Base-by-base conservation (phyloP, 2,113 vertebrate species). In the Misgurnus anguillicaudatus region DNA sequence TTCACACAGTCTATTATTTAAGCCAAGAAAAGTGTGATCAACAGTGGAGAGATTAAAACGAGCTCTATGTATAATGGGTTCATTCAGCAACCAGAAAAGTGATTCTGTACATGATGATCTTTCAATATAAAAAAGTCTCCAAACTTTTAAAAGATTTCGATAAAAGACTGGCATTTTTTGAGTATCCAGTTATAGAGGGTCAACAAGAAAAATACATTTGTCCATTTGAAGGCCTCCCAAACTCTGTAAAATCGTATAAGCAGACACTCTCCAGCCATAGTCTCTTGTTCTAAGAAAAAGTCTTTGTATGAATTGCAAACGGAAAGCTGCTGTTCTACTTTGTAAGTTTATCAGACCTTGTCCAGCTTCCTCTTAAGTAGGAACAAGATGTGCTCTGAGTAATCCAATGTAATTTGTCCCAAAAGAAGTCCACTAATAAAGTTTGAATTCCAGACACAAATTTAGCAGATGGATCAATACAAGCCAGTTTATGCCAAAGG, bases 381-480 rank as follows among this genome's bases (percentile, higher is more conserved):
- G 24, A 2, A 24, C 1, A n/a, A 1, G 2, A 24, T 1, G 51
- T 31, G 31, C 45, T 70, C 19, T 31, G 45, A 13, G 45, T 21
- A 13, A 70, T 38, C 57, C 38, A 74, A 11, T 61, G 57, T n/a
- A 70, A 21, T 4, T 61, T 57, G 31, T 75, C 38, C 72, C 58
- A 45, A 21, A 51, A 70, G 16, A 70, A 70, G 14, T 71, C 68
- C 7, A 53, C 42, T 31, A 71, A 16, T 24, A 53, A 2, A 11
- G 45, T 0, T 24, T 71, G 47, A 8, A 55, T 14, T 7, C 11
- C 17, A 3, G 68, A 21, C 5, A 51, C 42, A 9, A 55, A 45
- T 1, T 53, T 36, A 53, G 68, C 19, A 17, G 64, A 64, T 5
- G 65, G 65, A 19, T 69, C 53, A 1, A 60, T 14, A 45, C 64